Conservation (phyloP, 64 coral and sea anemone genomes). For the Cladopsammia gracilis region DNA sequence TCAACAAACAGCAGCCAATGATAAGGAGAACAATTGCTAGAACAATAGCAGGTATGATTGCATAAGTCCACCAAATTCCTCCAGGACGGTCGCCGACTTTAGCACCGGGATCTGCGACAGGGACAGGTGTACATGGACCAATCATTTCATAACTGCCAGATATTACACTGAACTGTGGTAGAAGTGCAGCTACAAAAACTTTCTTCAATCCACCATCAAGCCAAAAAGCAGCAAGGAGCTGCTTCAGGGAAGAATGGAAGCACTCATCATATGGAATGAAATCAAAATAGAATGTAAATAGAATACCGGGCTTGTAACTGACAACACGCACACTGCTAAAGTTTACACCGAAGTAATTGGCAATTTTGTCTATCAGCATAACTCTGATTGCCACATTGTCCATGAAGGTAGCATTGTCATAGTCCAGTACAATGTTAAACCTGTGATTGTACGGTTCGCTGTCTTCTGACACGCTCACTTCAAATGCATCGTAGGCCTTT, state of each 20-base stretch:
- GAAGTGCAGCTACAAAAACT: constrained; percentile 63
- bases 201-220: constrained; percentile 38
- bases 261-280: constrained; percentile 75
- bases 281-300: constrained; percentile 82
- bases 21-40: constrained; percentile 77
- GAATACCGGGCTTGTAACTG: constrained; percentile 62
- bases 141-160: constrained; percentile 67
- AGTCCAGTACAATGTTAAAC: constrained; percentile 78
- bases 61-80: constrained; percentile 91
- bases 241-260: not conserved
- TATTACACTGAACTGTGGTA: constrained; percentile 68
- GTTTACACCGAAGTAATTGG: constrained; percentile 81
- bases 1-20: constrained; percentile 77
- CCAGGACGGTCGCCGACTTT: constrained; percentile 29
- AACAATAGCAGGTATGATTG: constrained; percentile 86
- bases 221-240: constrained; percentile 55
- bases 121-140: constrained; percentile 50
- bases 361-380: constrained; percentile 73
- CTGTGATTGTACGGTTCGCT: constrained; percentile 68
- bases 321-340: constrained; percentile 80
- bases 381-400: constrained; percentile 75
- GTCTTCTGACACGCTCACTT: constrained; percentile 72
- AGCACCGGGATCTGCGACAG: constrained; percentile 12
- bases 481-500: constrained; percentile 74
- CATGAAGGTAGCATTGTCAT: constrained; percentile 78